phyloP scores from a whole-genome alignment of 2,797 vertebrate genomes.

The Poliocrania exsul region DNA sequence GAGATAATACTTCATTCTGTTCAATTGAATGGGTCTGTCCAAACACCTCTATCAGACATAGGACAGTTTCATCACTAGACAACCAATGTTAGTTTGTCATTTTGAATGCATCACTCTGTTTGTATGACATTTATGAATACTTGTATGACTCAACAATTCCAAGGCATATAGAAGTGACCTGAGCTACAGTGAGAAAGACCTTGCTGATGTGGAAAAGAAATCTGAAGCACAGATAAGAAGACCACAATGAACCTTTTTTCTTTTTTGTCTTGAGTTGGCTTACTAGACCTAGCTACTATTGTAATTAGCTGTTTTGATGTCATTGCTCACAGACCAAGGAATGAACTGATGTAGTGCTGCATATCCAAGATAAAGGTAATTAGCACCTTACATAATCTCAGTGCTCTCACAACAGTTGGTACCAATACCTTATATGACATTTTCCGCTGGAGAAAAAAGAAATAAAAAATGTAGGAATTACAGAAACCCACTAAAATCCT shows the following conservation, averaged over 20 bases:
- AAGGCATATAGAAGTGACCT: neutral
- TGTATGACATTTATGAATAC: neutral
- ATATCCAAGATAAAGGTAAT: neutral
- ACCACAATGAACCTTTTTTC: neutral
- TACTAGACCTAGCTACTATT: neutral
- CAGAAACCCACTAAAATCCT: neutral
- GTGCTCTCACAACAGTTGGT: neutral
- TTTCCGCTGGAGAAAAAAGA: neutral
- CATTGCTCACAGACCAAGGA: neutral
- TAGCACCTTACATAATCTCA: neutral
- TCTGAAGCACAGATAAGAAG: neutral
- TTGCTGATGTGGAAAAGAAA: neutral
- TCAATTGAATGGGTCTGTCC: neutral
- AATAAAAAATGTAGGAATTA: neutral
- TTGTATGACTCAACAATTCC: neutral
- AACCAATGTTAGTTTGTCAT: neutral
- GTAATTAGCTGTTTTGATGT: neutral
- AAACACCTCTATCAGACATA: neutral
- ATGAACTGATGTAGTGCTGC: neutral
- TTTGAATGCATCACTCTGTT: neutral
- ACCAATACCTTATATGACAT: neutral
- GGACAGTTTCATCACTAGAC: neutral
- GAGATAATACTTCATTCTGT: neutral
- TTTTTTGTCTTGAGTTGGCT: neutral
- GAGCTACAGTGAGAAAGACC: neutral